Conservation (phyloP, 2,113 vertebrate species). For the Chascanopsetta lugubris region DNA sequence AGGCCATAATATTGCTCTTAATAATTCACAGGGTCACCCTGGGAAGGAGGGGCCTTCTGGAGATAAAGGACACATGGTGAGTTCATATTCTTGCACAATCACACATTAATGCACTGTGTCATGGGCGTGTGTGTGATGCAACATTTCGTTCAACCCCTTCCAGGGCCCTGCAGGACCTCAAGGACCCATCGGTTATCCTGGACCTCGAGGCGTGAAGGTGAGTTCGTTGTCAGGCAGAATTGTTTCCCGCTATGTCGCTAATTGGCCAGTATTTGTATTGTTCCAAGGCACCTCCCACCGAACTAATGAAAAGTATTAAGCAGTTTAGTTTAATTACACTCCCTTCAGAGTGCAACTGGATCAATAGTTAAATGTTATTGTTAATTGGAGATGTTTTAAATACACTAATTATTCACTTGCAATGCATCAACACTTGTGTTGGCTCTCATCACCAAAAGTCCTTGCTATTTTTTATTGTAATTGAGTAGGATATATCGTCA, state of each 20-base stretch:
- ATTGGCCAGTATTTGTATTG: too few relatives aligned
- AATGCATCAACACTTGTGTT: too few relatives aligned
- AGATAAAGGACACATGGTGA: conserved; percentile 93
- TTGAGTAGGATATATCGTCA: too few relatives aligned
- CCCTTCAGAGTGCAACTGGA: background rate
- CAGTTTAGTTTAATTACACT: background rate
- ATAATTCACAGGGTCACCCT: conserved; percentile 89
- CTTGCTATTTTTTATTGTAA: too few relatives aligned
- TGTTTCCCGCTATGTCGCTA: background rate
- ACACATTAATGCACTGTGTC: conserved; percentile 9
- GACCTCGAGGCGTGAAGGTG: conserved; percentile 95
- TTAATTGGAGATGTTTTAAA: too few relatives aligned
- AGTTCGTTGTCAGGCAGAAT: conserved; percentile 57
- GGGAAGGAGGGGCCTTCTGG: conserved; percentile 95
- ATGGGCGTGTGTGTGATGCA: conserved; percentile 7
- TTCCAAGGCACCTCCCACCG: conserved; percentile 8
- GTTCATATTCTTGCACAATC: conserved; percentile 17
- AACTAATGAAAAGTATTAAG: background rate
- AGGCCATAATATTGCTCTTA: conserved; percentile 58
- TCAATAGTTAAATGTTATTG: background rate
- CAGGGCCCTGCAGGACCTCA: conserved; percentile 95
- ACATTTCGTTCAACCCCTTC: conserved; percentile 22
- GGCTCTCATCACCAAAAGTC: too few relatives aligned
- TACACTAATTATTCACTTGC: too few relatives aligned
- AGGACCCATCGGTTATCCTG: conserved; percentile 95